Evolutionary conservation across 2,113 vertebrate genomes (phyloP).

Genomic region (Tragelaphus scriptus): DNA sequence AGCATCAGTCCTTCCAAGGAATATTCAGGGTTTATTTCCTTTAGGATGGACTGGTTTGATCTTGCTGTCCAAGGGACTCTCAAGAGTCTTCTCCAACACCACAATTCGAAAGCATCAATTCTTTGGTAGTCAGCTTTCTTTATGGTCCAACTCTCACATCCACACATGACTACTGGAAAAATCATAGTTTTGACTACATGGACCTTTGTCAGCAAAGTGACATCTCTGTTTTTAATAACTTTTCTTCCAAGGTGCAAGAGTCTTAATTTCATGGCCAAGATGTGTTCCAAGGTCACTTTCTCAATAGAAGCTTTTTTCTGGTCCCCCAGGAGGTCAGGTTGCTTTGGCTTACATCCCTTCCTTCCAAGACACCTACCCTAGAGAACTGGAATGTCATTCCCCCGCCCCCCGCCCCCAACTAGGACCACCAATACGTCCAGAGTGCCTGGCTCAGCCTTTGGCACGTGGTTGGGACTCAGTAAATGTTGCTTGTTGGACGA

Average conservation of each 20-base stretch:
- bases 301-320: background rate
- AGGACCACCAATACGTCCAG: background rate
- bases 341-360: background rate
- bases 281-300: background rate
- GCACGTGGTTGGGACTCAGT: background rate
- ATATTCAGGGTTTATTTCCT: background rate
- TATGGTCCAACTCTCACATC: background rate
- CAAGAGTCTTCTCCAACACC: background rate
- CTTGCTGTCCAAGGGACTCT: background rate
- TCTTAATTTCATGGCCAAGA: background rate
- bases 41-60: background rate
- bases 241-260: background rate
- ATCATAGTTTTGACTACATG: background rate
- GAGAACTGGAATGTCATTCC: background rate
- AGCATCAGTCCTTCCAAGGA: background rate
- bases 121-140: background rate
- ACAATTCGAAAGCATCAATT: background rate
- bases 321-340: background rate
- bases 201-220: background rate
- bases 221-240: background rate
- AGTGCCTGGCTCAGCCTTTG: background rate
- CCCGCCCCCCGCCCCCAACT: fast-evolving
- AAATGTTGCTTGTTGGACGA: background rate
- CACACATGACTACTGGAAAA: background rate
- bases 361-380: background rate